Evolutionary conservation across 2,888 invertebrate species (phyloP).

Genomic region (Luperina testacea): DNA sequence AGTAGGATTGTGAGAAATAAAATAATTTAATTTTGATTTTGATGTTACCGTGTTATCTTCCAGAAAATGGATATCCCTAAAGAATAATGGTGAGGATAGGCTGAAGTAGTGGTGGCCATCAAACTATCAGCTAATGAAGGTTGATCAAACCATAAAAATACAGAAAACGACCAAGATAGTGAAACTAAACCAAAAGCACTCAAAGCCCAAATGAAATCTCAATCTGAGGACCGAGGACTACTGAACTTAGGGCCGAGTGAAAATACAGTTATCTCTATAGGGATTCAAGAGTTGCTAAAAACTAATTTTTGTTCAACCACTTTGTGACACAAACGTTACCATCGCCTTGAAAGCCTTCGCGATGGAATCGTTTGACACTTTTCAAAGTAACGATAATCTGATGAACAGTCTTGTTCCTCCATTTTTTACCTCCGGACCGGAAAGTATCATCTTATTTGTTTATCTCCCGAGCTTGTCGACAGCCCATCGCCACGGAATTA

Average conservation of each 20-base stretch:
- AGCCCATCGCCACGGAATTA: constrained; percentile 86
- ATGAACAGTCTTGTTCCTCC: constrained; percentile 62
- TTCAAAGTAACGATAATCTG: constrained; percentile 61
- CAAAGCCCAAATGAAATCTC: background rate
- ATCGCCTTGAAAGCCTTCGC: constrained; percentile 21
- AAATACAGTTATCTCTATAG: background rate
- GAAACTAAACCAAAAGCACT: background rate
- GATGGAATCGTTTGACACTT: constrained; percentile 61
- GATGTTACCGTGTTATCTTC: background rate
- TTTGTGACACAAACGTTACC: background rate
- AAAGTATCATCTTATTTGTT: constrained; percentile 87
- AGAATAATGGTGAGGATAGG: background rate
- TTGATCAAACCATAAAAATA: background rate
- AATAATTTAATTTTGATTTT: too few relatives aligned
- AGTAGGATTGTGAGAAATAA: too few relatives aligned
- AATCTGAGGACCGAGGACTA: too few relatives aligned
- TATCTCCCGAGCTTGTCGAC: constrained; percentile 85
- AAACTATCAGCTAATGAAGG: background rate
- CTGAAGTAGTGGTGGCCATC: too few relatives aligned
- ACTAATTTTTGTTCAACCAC: background rate
- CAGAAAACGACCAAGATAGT: background rate
- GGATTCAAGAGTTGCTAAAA: background rate
- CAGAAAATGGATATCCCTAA: background rate
- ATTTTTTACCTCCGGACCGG: constrained; percentile 73
- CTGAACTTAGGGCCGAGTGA: background rate